phyloP scores from a whole-genome alignment of 2,113 vertebrate genomes.

The Balaeniceps rex region DNA sequence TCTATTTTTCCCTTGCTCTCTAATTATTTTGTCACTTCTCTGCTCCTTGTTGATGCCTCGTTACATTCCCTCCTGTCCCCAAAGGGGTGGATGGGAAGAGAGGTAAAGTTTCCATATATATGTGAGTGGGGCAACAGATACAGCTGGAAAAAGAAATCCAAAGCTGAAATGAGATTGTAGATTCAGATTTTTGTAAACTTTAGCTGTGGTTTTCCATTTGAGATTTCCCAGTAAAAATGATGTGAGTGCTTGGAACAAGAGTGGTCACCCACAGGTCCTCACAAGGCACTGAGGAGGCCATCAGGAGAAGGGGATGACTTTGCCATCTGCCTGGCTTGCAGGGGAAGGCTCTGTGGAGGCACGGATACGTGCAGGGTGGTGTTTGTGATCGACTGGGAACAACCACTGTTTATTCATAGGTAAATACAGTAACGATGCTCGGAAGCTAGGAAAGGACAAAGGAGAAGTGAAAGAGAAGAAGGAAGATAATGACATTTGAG shows the following conservation, averaged over 20 bases:
- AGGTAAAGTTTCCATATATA: neutral
- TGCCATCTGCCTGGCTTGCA: neutral
- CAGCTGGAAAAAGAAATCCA: neutral
- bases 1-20: neutral
- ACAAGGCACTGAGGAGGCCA: neutral
- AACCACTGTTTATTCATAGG: neutral
- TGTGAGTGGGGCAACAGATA: neutral
- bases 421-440: neutral
- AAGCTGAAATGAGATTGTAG: neutral
- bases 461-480: neutral
- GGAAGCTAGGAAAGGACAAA: neutral
- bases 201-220: neutral
- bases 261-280: neutral
- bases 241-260: neutral
- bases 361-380: neutral
- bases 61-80: neutral
- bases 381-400: neutral
- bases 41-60: neutral
- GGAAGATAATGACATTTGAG: neutral
- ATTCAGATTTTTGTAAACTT: neutral
- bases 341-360: neutral
- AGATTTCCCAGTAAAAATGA: neutral
- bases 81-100: neutral
- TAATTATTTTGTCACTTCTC: neutral
- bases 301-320: neutral